Evolutionary conservation across 2,113 vertebrate species (phyloP).

Genomic region (Proterorhinus semilunaris): DNA sequence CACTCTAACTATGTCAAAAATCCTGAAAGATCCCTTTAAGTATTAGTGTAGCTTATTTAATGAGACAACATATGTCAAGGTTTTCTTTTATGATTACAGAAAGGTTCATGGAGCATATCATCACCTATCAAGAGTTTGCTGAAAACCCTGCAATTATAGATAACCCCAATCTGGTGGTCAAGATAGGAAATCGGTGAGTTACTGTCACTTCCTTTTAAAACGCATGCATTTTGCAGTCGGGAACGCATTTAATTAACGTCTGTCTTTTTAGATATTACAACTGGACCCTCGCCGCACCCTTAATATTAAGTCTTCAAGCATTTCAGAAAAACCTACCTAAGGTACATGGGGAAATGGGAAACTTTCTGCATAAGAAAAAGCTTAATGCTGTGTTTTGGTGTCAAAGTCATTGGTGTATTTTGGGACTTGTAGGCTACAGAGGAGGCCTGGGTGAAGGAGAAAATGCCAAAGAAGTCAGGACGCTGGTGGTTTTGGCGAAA

Average conservation of each 20-base stretch:
- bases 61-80: conserved; percentile 11
- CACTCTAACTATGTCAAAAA: no score
- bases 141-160: conserved; percentile 97
- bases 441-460: conserved; percentile 96
- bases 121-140: conserved; percentile 95
- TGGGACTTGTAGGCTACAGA: conserved; percentile 83
- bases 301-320: conserved; percentile 95
- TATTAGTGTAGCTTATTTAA: background rate
- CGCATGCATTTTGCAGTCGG: background rate
- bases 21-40: background rate
- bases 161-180: conserved; percentile 94
- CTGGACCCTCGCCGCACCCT: conserved; percentile 94
- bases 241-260: background rate
- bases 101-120: conserved; percentile 95
- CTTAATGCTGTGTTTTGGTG: background rate
- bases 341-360: conserved; percentile 64
- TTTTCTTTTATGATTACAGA: conserved; percentile 75
- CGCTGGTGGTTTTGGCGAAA: conserved; percentile 98
- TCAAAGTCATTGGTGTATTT: background rate
- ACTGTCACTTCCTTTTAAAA: conserved; percentile 2
- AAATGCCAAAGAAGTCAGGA: conserved; percentile 98
- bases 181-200: conserved; percentile 82
- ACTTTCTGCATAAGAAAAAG: background rate
- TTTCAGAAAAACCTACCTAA: conserved; percentile 98
- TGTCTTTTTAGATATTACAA: conserved; percentile 88